Base-by-base conservation (phyloP, 1,140 invertebrate species). In the Lepidostoma basale region DNA sequence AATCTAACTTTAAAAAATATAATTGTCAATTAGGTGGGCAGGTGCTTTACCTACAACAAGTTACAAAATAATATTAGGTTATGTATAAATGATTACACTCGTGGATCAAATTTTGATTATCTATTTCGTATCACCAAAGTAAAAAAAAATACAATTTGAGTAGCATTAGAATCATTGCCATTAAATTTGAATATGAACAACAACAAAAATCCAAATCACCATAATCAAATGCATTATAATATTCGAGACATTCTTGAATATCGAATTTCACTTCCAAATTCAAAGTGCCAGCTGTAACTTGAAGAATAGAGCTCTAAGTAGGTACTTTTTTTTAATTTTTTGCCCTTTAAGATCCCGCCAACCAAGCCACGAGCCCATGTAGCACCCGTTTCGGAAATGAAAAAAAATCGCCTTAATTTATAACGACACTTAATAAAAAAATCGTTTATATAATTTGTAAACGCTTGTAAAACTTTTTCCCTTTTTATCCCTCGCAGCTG, bases 271-370 rank as follows among this genome's bases (percentile, higher is more conserved):
- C 22, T n/a, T 36, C 28, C 5, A 33, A 56, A 26, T 22, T 47
- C n/a, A 47, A 47, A 9, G 23, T 56, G 52, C 26, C 52, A 56
- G 52, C 26, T 56, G 52, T 56, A 18, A 16, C 12, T 18, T 56
- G 10, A 56, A 18, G 28, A 56, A 56, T 28, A 33, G n/a, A n/a
- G n/a, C n/a, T n/a, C n/a, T n/a, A n/a, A n/a, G n/a, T n/a, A n/a
- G n/a, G n/a, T n/a, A n/a, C n/a, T n/a, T n/a, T n/a, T n/a, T n/a
- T 14, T 16, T 30, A 28, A 18, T 56, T 56, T 56, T 56, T 56
- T 56, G 25, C 28, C 20, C 44, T 8, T 20, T 9, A 56, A 56
- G 52, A 33, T 56, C 52, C 26, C 36, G 28, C 36, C 52, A n/a
- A 49, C 10, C 8, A 49, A 49, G 3, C 20, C 18, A 23, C 45